phyloP scores from a whole-genome alignment of 2,113 vertebrate genomes.

The Rissa tridactyla region DNA sequence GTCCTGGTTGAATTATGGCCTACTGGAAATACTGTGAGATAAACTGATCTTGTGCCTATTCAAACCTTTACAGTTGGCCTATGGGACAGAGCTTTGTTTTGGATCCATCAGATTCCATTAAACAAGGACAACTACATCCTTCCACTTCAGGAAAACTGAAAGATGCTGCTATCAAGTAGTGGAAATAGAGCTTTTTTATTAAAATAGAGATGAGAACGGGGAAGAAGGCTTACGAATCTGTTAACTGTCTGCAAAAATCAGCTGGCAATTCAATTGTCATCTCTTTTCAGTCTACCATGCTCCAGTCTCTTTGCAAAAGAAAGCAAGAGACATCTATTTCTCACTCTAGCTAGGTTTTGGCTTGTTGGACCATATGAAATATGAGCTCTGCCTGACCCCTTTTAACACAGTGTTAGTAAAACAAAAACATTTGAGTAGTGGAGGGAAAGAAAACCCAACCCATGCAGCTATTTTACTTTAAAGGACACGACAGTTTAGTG shows the following conservation, averaged over 20 bases:
- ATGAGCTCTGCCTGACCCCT: constrained; percentile 60
- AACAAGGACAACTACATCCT: neutral
- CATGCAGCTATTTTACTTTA: constrained; percentile 67
- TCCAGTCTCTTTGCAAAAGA: neutral
- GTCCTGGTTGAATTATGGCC: neutral
- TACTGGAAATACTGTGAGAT: neutral
- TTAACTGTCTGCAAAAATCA: neutral
- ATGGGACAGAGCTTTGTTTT: neutral
- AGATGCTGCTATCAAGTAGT: neutral
- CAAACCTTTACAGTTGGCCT: neutral
- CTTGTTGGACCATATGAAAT: constrained; percentile 53
- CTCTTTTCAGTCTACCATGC: neutral
- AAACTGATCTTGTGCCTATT: neutral
- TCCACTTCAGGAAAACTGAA: neutral
- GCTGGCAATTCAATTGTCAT: constrained; percentile 3
- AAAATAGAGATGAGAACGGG: neutral
- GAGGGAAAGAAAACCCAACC: constrained; percentile 49
- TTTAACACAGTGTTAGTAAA: constrained; percentile 66
- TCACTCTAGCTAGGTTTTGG: constrained; percentile 32
- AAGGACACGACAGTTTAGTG: constrained; percentile 52
- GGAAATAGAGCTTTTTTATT: neutral
- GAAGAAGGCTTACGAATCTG: neutral
- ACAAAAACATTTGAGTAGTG: constrained; percentile 66
- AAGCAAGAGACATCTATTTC: constrained; percentile 20
- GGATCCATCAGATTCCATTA: neutral